These are phyloP conservation scores for Rhynchomys soricoides DNA, from an alignment of 2,113 vertebrate species.

Conservation along the genomic window DNA sequence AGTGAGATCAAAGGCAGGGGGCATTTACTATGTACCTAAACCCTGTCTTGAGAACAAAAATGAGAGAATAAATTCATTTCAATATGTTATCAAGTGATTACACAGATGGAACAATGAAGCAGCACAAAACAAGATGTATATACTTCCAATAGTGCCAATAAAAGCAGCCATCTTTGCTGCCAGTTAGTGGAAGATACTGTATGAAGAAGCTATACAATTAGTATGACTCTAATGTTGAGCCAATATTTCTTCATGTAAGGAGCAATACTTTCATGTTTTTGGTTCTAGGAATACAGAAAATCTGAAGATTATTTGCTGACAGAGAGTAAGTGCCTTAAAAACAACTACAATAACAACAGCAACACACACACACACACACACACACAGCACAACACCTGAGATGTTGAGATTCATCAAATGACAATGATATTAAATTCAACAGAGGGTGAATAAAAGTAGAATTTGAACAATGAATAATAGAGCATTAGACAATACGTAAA, in stretches of 20 bases:
- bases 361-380: background rate
- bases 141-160: background rate
- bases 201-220: background rate
- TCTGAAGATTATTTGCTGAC: background rate
- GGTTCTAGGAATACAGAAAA: background rate
- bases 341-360: background rate
- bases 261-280: background rate
- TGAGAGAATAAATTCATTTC: background rate
- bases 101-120: background rate
- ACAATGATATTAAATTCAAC: background rate
- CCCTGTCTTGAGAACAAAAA: background rate
- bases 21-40: background rate
- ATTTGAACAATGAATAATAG: background rate
- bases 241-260: background rate
- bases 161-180: background rate
- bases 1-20: background rate
- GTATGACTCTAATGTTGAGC: background rate
- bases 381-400: background rate
- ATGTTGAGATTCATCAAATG: background rate
- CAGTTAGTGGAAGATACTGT: background rate
- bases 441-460: background rate
- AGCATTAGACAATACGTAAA: background rate
- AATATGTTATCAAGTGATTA: background rate
- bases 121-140: background rate
- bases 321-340: background rate